A percentile compares a stretch with the other conserved stretches of the same genome.
Conservation (phyloP, 2,888 invertebrate species). For the Panzeria rudis region DNA sequence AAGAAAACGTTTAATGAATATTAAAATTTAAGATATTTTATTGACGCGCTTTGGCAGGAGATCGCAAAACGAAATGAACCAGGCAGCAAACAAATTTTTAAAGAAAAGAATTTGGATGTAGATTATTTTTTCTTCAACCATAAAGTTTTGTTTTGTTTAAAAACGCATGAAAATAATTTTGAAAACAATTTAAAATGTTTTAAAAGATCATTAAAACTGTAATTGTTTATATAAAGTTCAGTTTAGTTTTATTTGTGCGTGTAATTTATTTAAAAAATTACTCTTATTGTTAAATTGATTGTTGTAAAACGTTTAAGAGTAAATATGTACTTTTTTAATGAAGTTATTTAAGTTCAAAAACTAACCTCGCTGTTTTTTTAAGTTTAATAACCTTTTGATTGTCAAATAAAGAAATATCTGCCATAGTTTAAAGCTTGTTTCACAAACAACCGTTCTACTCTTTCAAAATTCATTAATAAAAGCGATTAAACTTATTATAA, state of each 20-base stretch:
- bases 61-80: neutral
- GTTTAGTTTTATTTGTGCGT: neutral
- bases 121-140: neutral
- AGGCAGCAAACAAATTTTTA: neutral
- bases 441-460: slow-evolving; percentile 1
- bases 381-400: slow-evolving; percentile 42
- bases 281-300: slow-evolving; percentile 6
- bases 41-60: slow-evolving; percentile 51
- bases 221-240: slow-evolving; percentile 6
- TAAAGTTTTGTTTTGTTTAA: neutral
- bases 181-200: neutral
- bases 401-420: slow-evolving; percentile 5
- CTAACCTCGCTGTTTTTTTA: slow-evolving; percentile 3
- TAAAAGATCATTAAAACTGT: neutral
- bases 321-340: slow-evolving; percentile 12
- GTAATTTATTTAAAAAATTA: neutral
- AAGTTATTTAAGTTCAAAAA: slow-evolving; percentile 23
- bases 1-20: slow-evolving; percentile 57
- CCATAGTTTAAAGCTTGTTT: neutral
- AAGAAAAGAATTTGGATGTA: neutral
- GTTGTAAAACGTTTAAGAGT: slow-evolving; percentile 15
- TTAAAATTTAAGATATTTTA: slow-evolving; percentile 52
- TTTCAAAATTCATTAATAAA: neutral
- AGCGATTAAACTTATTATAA: slow-evolving; percentile 17
- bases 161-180: neutral